Evolutionary conservation across 2,888 invertebrate genomes (phyloP).

Genomic region (Heteropelma amictum): DNA sequence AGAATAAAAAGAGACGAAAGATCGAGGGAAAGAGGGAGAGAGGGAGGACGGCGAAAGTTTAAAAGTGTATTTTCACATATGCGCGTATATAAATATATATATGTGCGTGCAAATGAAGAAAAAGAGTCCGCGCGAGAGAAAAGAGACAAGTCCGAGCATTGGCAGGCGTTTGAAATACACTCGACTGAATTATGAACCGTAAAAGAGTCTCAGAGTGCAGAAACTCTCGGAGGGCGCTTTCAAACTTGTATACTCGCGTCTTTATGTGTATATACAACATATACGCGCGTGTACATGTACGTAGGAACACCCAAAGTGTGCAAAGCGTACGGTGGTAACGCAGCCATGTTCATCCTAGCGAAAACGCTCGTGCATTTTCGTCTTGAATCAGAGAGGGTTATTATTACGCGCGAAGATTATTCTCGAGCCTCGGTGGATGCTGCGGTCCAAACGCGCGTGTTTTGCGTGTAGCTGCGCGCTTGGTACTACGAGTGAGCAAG

Average conservation of each 20-base stretch:
- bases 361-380: conserved; percentile 31
- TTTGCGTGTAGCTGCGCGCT: too few relatives aligned
- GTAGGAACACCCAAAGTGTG: conserved; percentile 28
- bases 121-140: background rate
- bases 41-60: conserved; percentile 6
- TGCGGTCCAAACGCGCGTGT: conserved; percentile 70
- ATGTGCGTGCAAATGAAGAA: background rate
- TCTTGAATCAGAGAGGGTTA: conserved; percentile 66
- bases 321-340: conserved; percentile 68
- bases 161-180: conserved; percentile 77
- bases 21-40: conserved; percentile 16
- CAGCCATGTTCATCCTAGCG: conserved; percentile 75
- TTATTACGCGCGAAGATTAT: conserved; percentile 71
- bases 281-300: background rate
- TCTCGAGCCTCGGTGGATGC: conserved; percentile 70
- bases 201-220: conserved; percentile 70
- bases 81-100: conserved; percentile 8
- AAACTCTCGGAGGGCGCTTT: conserved; percentile 55
- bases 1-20: background rate
- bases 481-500: too few relatives aligned
- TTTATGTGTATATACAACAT: background rate
- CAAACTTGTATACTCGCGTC: conserved; percentile 18
- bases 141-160: conserved; percentile 62
- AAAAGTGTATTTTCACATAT: background rate
- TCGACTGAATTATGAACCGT: conserved; percentile 77